Percentiles rank a stretch among this genome's conserved stretches.
These are phyloP conservation scores for Schizopygopsis malacanthus DNA, from an alignment of 2,797 vertebrate genomes.

Conservation along the genomic window DNA sequence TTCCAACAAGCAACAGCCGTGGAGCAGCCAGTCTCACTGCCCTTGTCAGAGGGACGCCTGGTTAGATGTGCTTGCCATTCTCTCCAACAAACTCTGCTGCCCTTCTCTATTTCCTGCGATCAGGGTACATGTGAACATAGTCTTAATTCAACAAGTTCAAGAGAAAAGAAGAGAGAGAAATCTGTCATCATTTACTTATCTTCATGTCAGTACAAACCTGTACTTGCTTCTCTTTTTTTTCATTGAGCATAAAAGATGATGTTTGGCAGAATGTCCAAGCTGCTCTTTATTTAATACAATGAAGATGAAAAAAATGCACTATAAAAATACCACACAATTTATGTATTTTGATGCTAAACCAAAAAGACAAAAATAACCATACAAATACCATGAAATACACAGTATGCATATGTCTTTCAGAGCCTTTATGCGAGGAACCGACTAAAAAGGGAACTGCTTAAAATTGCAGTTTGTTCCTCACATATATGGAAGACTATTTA, in stretches of 20 bases:
- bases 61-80: conserved; percentile 39
- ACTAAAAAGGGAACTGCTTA: background rate
- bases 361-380: background rate
- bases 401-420: too few species aligned
- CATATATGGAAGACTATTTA: background rate
- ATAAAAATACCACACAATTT: background rate
- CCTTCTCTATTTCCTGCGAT: conserved; percentile 11
- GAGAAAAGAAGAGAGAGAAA: background rate
- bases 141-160: background rate
- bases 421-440: background rate
- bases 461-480: background rate
- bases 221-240: background rate
- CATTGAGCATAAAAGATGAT: background rate
- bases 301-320: background rate
- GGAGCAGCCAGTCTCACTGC: background rate
- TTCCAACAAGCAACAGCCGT: conserved; percentile 34
- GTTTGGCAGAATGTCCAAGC: too few species aligned
- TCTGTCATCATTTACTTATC: background rate
- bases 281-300: background rate
- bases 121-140: background rate
- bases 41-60: too few species aligned
- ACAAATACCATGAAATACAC: background rate
- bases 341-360: background rate
- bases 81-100: conserved; percentile 22
- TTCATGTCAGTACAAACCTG: background rate